Conservation (phyloP, 2,888 invertebrate species). For the Drosophila yooni region DNA sequence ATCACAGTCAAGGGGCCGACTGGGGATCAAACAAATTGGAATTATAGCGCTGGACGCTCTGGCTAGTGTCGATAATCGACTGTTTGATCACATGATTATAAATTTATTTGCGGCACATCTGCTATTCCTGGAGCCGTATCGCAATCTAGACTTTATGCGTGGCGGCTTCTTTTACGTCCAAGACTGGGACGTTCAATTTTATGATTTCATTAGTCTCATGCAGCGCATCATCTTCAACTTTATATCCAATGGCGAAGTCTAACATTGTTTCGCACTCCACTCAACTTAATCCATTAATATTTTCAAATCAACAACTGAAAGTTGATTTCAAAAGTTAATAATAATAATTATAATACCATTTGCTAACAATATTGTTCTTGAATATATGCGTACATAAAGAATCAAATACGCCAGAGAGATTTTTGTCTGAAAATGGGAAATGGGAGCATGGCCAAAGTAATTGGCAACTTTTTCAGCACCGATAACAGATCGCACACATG, state of each 20-base stretch:
- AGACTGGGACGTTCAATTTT: conserved; percentile 22
- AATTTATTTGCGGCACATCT: conserved; percentile 29
- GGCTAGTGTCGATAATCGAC: neutral
- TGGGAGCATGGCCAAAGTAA: neutral
- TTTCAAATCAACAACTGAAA: neutral
- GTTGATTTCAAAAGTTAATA: neutral
- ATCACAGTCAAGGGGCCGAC: conserved; percentile 4
- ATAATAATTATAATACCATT: neutral
- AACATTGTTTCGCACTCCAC: neutral
- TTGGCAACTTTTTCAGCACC: neutral
- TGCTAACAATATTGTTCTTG: too few relatives aligned
- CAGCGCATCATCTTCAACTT: conserved; percentile 43
- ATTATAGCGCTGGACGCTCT: conserved; percentile 40
- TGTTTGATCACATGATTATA: conserved; percentile 60
- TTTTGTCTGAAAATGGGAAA: neutral
- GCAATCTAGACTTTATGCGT: conserved; percentile 51
- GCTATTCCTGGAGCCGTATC: conserved; percentile 39
- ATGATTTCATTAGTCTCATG: conserved; percentile 34
- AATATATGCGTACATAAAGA: neutral
- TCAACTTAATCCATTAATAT: neutral
- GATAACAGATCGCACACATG: neutral
- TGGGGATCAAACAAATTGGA: conserved; percentile 44
- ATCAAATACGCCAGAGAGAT: neutral
- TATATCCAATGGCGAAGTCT: conserved; percentile 7
- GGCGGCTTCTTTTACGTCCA: conserved; percentile 47